Evolutionary conservation across 1,140 invertebrate species (phyloP).

Genomic region (Panagrolaimus sp.): DNA sequence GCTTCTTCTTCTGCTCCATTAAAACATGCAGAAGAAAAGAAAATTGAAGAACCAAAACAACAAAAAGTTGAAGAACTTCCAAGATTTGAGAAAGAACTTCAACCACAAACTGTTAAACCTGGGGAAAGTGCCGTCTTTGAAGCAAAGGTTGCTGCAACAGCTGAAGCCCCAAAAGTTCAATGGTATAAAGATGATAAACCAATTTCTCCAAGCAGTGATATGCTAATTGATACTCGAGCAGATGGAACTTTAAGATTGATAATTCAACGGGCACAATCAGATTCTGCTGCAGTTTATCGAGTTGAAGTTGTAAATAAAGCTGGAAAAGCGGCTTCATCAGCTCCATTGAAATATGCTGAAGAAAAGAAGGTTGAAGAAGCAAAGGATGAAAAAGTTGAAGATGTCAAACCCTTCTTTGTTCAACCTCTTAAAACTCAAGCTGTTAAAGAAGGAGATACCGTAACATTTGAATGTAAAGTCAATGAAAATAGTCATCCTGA

Average conservation of each 20-base stretch:
- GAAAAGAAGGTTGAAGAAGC: neutral
- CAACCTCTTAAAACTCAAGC: slow-evolving; percentile 30
- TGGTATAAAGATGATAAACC: slow-evolving; percentile 66
- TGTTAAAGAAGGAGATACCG: slow-evolving; percentile 26
- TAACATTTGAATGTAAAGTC: slow-evolving; percentile 14
- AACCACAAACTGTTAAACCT: slow-evolving; percentile 7
- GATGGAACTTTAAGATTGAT: slow-evolving; percentile 64
- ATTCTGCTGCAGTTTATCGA: slow-evolving; percentile 73
- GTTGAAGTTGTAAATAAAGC: slow-evolving; percentile 42
- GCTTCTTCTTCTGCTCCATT: too few relatives aligned
- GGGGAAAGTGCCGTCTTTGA: neutral
- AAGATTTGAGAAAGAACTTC: neutral
- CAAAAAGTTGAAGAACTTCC: slow-evolving; percentile 8
- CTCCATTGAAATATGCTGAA: neutral
- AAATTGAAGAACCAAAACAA: neutral
- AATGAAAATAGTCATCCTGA: slow-evolving; percentile 47
- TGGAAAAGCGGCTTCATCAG: neutral
- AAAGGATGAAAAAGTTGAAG: neutral
- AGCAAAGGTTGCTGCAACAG: neutral
- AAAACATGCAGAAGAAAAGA: neutral
- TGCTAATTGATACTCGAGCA: slow-evolving; percentile 46
- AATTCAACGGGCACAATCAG: slow-evolving; percentile 69
- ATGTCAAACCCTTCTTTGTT: slow-evolving; percentile 36
- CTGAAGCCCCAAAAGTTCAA: slow-evolving; percentile 64
- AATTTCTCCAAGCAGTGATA: slow-evolving; percentile 62